These are phyloP conservation scores for Platorchestia sp. DNA, from an alignment of 1,140 invertebrate species.

Conservation along the genomic window DNA sequence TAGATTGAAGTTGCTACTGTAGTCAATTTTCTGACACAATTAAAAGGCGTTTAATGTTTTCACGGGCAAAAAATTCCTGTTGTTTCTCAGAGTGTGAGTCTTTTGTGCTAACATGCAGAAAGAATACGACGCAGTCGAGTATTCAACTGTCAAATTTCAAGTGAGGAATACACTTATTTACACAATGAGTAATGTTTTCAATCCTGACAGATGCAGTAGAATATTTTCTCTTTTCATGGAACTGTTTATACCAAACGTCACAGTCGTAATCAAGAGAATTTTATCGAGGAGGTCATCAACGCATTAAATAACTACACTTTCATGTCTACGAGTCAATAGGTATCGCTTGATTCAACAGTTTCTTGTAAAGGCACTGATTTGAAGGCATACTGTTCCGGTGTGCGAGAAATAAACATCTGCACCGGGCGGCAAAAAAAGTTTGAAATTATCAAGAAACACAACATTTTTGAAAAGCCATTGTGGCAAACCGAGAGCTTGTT, in stretches of 20 bases:
- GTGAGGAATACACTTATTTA: no score
- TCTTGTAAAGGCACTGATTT: not conserved
- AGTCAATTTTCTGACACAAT: no score
- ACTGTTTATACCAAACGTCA: not conserved
- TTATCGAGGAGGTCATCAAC: not conserved
- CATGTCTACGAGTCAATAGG: not conserved
- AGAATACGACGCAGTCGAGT: no score
- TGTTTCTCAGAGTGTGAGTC: no score
- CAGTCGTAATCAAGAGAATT: not conserved
- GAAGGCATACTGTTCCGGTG: not conserved
- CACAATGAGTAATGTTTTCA: no score
- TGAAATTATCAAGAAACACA: not conserved
- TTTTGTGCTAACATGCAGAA: no score
- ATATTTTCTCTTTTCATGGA: not conserved
- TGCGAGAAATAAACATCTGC: not conserved
- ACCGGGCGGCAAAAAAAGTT: not conserved
- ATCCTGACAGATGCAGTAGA: no score
- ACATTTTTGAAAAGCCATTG: no score
- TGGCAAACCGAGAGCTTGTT: no score
- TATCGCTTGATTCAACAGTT: not conserved
- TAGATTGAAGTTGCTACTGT: not conserved
- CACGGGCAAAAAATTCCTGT: no score
- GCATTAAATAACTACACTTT: not conserved
- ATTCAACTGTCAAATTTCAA: no score
- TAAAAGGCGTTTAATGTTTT: no score